A percentile compares a stretch with the other conserved stretches of the same genome.
phyloP scores from a whole-genome alignment of 2,888 invertebrate genomes.

The Callosobruchus maculatus region DNA sequence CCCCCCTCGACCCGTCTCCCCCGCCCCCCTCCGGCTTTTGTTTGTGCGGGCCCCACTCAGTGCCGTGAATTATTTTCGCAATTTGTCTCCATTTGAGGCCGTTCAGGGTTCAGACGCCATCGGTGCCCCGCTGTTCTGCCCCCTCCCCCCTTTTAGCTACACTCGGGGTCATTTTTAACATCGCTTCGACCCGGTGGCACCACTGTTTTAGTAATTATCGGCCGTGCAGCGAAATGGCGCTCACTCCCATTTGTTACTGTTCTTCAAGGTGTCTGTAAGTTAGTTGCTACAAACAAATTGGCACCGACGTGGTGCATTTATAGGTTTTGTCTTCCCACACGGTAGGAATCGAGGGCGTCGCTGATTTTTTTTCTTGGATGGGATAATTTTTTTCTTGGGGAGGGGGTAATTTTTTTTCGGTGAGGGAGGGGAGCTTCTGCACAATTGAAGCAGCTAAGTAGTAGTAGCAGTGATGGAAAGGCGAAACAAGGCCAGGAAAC shows the following conservation, averaged over 20 bases:
- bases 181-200: background rate
- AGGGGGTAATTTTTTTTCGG: too few relatives aligned
- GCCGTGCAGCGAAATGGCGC: background rate
- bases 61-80: conserved; percentile 43
- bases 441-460: too few relatives aligned
- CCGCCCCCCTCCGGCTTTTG: conserved; percentile 17
- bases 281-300: background rate
- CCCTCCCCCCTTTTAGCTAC: background rate
- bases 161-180: background rate
- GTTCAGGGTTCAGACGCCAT: background rate
- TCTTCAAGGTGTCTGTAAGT: background rate
- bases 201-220: background rate
- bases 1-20: conserved; percentile 26
- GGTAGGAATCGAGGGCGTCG: too few relatives aligned
- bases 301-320: background rate
- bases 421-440: too few relatives aligned
- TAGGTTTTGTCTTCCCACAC: background rate
- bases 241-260: background rate
- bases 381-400: too few relatives aligned
- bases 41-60: conserved; percentile 22
- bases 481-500: too few relatives aligned
- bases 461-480: too few relatives aligned
- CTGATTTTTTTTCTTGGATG: too few relatives aligned
- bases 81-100: conserved; percentile 34
- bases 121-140: background rate